phyloP scores from a whole-genome alignment of 2,113 vertebrate species.

The Rhinichthys klamathensis region DNA sequence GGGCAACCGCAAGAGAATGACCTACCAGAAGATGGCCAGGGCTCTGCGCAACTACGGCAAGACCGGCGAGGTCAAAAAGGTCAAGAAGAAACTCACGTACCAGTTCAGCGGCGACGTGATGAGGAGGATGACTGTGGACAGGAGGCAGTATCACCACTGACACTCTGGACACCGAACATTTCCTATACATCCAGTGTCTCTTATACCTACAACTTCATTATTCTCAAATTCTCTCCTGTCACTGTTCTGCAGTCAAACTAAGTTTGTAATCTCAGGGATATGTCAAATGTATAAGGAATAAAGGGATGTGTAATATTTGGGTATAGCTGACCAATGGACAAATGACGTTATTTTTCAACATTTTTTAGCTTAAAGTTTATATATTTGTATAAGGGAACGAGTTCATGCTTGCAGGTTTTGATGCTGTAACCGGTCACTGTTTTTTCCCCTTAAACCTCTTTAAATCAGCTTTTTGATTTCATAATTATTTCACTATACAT shows the following conservation, averaged over 20 bases:
- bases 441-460: background rate
- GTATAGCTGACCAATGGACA: background rate
- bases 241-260: background rate
- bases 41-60: conserved; percentile 89
- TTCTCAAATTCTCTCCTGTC: background rate
- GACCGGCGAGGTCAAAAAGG: conserved; percentile 88
- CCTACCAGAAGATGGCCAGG: conserved; percentile 92
- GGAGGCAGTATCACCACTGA: conserved; percentile 76
- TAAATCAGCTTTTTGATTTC: background rate
- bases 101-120: conserved; percentile 90
- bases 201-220: background rate
- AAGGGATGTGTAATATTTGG: background rate
- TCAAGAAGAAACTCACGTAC: conserved; percentile 91
- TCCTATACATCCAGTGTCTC: background rate
- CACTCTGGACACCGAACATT: background rate
- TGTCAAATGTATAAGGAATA: background rate
- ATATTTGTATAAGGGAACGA: background rate
- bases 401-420: background rate
- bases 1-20: conserved; percentile 92
- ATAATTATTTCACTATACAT: background rate
- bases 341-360: background rate
- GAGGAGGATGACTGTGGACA: conserved; percentile 76
- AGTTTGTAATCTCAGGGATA: conserved; percentile 49
- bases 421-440: background rate
- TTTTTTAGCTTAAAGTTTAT: background rate